Percentiles rank a stretch among this genome's conserved stretches.
phyloP scores from a whole-genome alignment of 2,113 vertebrate genomes.

The Ptychochromis oligacanthus region DNA sequence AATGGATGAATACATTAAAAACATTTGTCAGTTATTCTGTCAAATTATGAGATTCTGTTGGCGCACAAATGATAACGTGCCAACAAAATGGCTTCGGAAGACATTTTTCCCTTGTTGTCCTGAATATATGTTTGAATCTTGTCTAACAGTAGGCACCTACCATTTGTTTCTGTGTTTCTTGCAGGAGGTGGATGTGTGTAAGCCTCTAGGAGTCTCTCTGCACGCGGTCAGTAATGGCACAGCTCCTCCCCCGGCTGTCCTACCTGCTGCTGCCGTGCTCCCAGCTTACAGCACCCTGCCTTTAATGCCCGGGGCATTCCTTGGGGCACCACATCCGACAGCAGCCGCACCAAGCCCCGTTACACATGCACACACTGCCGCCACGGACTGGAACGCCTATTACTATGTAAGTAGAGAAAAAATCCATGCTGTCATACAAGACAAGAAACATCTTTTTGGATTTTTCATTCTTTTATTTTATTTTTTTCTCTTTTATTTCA shows the following conservation, averaged over 20 bases:
- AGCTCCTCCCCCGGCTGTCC: slow-evolving; percentile 70
- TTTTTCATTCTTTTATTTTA: not conserved
- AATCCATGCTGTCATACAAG: not conserved
- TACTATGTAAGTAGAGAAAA: slow-evolving; percentile 80
- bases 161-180: slow-evolving; percentile 9
- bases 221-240: slow-evolving; percentile 75
- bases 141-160: not conserved
- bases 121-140: not conserved
- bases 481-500: not conserved
- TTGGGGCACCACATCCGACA: slow-evolving; percentile 73
- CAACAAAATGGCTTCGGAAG: not conserved
- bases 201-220: slow-evolving; percentile 76
- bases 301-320: slow-evolving; percentile 81
- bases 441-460: not conserved
- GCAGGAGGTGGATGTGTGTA: slow-evolving; percentile 76
- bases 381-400: slow-evolving; percentile 82
- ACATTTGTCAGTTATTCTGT: not conserved
- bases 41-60: not conserved
- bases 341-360: slow-evolving; percentile 61
- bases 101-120: not conserved
- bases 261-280: slow-evolving; percentile 70
- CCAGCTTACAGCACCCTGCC: slow-evolving; percentile 81
- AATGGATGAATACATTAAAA: not conserved
- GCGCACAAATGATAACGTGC: not conserved
- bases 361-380: slow-evolving; percentile 64